These are phyloP conservation scores for Ephydatia muelleri DNA, from an alignment of 37 sponge, comb jelly and placozoan genomes.

Conservation along the genomic window DNA sequence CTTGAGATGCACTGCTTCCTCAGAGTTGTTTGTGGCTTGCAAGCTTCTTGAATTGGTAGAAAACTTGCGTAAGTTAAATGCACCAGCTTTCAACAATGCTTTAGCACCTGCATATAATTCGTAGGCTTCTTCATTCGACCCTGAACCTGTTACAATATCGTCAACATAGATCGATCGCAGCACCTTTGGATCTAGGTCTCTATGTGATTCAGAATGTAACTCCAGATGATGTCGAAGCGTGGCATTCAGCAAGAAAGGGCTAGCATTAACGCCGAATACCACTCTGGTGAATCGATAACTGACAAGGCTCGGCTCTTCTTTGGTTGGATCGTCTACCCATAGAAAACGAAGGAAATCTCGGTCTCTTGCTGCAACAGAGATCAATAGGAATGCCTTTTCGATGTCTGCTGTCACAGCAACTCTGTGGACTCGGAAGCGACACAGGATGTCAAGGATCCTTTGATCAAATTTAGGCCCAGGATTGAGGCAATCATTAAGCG, in stretches of 20 bases:
- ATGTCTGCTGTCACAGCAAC: conserved; percentile 31
- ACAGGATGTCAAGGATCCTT: conserved; percentile 34
- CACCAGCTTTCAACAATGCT: conserved; percentile 25
- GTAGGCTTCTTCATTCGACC: conserved; percentile 32
- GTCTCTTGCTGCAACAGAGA: conserved; percentile 16
- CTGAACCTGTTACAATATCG: conserved; percentile 16
- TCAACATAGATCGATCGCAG: conserved; percentile 35
- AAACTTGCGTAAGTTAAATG: conserved; percentile 36
- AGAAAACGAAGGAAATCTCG: conserved; percentile 33
- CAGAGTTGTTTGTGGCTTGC: conserved; percentile 5
- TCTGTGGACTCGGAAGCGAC: conserved; percentile 9
- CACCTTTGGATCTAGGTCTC: conserved; percentile 14
- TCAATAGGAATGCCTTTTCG: conserved; percentile 34
- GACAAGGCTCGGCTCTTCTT: conserved; percentile 3
- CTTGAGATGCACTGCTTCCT: neutral
- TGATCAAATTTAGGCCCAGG: conserved; percentile 29
- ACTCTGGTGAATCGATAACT: conserved; percentile 13
- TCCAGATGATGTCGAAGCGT: conserved; percentile 29
- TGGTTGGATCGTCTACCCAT: conserved; percentile 28
- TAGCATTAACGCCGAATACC: conserved; percentile 28
- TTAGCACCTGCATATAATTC: conserved; percentile 18
- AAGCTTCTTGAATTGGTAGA: conserved; percentile 20
- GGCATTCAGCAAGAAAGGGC: conserved; percentile 32
- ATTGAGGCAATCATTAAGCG: conserved; percentile 24
- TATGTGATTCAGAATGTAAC: neutral